Base-by-base conservation (phyloP, 2,113 vertebrate genomes). In the Cettia cetti region DNA sequence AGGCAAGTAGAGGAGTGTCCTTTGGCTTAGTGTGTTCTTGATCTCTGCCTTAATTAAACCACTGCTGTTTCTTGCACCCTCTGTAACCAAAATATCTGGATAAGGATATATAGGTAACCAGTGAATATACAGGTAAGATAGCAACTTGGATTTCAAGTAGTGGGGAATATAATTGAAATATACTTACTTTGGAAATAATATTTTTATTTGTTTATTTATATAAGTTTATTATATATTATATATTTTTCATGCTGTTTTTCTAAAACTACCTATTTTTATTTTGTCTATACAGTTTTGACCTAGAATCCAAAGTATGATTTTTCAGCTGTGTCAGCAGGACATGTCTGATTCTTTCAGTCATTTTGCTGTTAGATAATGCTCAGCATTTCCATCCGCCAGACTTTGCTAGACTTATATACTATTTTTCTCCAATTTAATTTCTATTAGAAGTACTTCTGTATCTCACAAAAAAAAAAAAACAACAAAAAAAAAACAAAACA, bases 1-100 rank as follows among this genome's bases (percentile, higher is more conserved):
- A 15, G 49, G 17, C 0, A 0, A 52, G 23, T 6, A 26, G 30
- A 50, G 37, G 16, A 35, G 39, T 15, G 20, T 59, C 30, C 44
- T 45, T 44, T 9, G 24, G 16, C 47, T 63, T 57, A 49, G 6
- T 15, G 3, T 15, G 22, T 47, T 12, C n/a, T 65, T 61, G 72
- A 18, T 54, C 24, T 78, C 11, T 53, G 28, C 52, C 22, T 12
- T 28, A 13, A 42, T 57, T 66, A 59, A 87, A 35, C 11, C 18
- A 8, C 4, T 22, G 53, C 23, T 68, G 16, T 65, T 90, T 23
- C 26, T 63, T 75, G 35, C 6, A 13, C 39, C 27, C 10, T 75
- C 35, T 75, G 16, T 33, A 37, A 28, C 15, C 30, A 20, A 44
- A 74, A 15, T 56, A 7, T 27, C 39, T 69, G 28, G 9, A 16